These are phyloP conservation scores for Pandemis cinnamomeana DNA, from an alignment of 2,888 invertebrate species.

Conservation along the genomic window DNA sequence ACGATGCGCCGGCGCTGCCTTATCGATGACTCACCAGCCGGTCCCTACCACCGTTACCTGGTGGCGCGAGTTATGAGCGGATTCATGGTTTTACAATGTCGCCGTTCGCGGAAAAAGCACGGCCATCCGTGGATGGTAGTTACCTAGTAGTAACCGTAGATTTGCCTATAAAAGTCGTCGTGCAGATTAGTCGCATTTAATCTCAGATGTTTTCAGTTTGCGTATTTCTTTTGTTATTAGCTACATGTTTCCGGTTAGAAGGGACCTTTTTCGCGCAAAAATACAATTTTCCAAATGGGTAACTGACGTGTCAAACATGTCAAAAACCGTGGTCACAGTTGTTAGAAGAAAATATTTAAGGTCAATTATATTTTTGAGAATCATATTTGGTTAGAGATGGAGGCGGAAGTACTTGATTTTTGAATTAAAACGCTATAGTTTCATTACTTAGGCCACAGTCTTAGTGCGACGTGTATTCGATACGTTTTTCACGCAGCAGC, in stretches of 20 bases:
- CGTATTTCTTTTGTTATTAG: too few species aligned
- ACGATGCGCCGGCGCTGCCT: slow-evolving; percentile 50
- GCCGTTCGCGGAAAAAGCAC: not conserved
- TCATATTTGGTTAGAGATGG: too few species aligned
- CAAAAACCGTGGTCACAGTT: too few species aligned
- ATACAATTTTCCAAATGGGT: too few species aligned
- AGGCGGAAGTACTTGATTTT: not conserved
- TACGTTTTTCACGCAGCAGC: slow-evolving; percentile 26
- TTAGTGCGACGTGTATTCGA: slow-evolving; percentile 22
- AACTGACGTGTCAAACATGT: too few species aligned
- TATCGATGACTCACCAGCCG: slow-evolving; percentile 72
- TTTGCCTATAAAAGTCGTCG: not conserved
- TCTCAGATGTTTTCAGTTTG: too few species aligned
- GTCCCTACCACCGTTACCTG: slow-evolving; percentile 72
- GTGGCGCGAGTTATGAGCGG: slow-evolving; percentile 51
- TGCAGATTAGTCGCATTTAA: too few species aligned
- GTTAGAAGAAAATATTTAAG: too few species aligned
- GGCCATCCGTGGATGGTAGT: not conserved
- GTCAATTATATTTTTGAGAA: too few species aligned
- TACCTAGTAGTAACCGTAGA: not conserved
- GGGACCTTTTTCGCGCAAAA: too few species aligned
- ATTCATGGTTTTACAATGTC: not conserved
- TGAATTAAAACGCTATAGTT: slow-evolving; percentile 5
- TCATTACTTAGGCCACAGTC: slow-evolving; percentile 16
- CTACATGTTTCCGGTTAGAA: too few species aligned